A percentile compares a stretch with the other conserved stretches of the same genome.
Evolutionary conservation across 1,140 invertebrate genomes (phyloP).

Genomic region (Conopomorpha cramerella): DNA sequence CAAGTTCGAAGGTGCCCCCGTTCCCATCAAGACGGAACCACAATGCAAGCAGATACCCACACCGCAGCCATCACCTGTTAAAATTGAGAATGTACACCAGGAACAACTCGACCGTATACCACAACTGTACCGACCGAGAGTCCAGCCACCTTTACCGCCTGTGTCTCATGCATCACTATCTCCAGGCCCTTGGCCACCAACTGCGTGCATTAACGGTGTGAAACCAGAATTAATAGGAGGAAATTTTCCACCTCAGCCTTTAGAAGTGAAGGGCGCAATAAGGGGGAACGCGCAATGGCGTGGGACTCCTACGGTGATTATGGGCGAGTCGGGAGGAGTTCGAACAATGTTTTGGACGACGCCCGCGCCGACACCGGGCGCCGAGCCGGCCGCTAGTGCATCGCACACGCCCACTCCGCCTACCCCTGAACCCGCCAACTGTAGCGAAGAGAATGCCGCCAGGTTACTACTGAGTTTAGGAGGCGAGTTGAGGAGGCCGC

Average conservation of each 20-base stretch:
- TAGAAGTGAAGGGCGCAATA: conserved; percentile 64
- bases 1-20: conserved; percentile 53
- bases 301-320: conserved; percentile 84
- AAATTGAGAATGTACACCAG: conserved; percentile 29
- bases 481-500: conserved; percentile 65
- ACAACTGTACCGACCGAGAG: conserved; percentile 36
- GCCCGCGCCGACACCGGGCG: conserved; percentile 59
- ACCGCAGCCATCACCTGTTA: conserved; percentile 29
- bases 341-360: conserved; percentile 90
- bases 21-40: conserved; percentile 24
- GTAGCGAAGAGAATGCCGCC: conserved; percentile 78
- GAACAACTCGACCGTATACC: too few species aligned
- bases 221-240: conserved; percentile 79
- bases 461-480: conserved; percentile 82
- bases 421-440: conserved; percentile 49
- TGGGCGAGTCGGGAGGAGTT: conserved; percentile 89
- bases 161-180: conserved; percentile 36
- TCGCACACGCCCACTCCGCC: conserved; percentile 55
- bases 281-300: conserved; percentile 64
- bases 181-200: conserved; percentile 63
- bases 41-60: conserved; percentile 17
- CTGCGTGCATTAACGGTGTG: conserved; percentile 73
- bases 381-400: conserved; percentile 49
- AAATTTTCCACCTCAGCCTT: conserved; percentile 62
- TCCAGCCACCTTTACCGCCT: conserved; percentile 26